Base-by-base conservation (phyloP, 2,797 vertebrate genomes). In the Sebastes ruberrimus region DNA sequence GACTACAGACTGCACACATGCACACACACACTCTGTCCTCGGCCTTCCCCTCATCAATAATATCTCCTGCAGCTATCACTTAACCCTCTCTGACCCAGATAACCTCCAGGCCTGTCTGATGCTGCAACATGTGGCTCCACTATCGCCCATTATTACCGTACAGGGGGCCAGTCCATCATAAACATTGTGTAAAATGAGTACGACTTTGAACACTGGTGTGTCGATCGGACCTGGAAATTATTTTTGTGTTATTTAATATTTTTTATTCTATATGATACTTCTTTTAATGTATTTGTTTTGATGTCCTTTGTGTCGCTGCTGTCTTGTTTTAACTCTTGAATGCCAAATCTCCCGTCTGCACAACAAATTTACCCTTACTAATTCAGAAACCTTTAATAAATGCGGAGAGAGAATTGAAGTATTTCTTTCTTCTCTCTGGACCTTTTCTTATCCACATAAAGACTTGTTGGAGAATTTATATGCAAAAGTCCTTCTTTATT, bases 101-200 rank as follows among this genome's bases (percentile, higher is more conserved):
- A 61, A 66, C 64, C 76, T 66, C 7, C 42, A 71, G 25, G 33
- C 30, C 27, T 11, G 4, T 66, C 46, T 62, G 53, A 22, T 74
- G 71, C 77, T 74, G 66, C 77, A 55, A 76, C 63, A 75, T 32
- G 71, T 78, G 77, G 46, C 42, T 69, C 22, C 27, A 28, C 68
- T 74, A 76, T 87, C 75, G 52, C 22, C 61, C 14, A 46, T 38
- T 25, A 63, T 76, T 18, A 85, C 30, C 8, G 0, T 10, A n/a
- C 57, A 14, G 22, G 16, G 2, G 71, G 52, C 76, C 22, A 3
- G 27, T 6, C 23, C 38, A 38, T 30, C 14, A 23, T 27, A 10
- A 62, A 28, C 18, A 6, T 78, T 78, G 68, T 49, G 42, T 75
- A 69, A 78, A 78, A 25, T 2, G 2, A 23, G 8, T 2, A 20